These are phyloP conservation scores for Aleiodes alternator DNA, from an alignment of 2,888 invertebrate genomes.

Conservation along the genomic window DNA sequence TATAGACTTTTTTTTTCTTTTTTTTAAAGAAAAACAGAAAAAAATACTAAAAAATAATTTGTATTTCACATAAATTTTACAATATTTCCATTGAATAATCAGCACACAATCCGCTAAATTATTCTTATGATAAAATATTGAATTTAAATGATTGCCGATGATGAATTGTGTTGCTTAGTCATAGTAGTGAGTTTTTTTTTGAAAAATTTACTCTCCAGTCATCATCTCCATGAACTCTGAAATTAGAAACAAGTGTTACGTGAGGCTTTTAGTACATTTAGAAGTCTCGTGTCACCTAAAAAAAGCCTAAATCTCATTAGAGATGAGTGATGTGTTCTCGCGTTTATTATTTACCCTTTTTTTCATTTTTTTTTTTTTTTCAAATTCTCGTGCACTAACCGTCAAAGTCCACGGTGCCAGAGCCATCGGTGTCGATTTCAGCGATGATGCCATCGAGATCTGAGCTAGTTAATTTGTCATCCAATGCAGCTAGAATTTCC, in stretches of 20 bases:
- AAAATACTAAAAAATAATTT: slow-evolving; percentile 42
- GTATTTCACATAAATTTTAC: neutral
- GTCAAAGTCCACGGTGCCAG: slow-evolving; percentile 99
- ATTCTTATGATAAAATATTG: too few species aligned
- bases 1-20: too few species aligned
- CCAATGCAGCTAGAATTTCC: slow-evolving; percentile 94
- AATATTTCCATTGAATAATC: slow-evolving; percentile 9
- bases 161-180: too few species aligned
- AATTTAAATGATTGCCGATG: too few species aligned
- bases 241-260: slow-evolving; percentile 60
- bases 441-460: slow-evolving; percentile 98
- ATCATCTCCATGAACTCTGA: slow-evolving; percentile 97
- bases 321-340: slow-evolving; percentile 53
- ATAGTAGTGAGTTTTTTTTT: too few species aligned
- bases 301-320: slow-evolving; percentile 41
- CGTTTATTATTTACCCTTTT: slow-evolving; percentile 13
- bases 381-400: slow-evolving; percentile 77
- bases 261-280: neutral
- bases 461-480: slow-evolving; percentile 93
- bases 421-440: slow-evolving; percentile 98
- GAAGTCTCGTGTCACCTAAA: slow-evolving; percentile 18
- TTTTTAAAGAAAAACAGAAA: too few species aligned
- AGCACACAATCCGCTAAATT: too few species aligned
- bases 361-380: slow-evolving; percentile 10
- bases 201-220: slow-evolving; percentile 86